Evolutionary conservation across 2,888 invertebrate genomes (phyloP), one percentile per base, ranked within the genome.

Genomic region (Sceliomorpha sp.): DNA sequence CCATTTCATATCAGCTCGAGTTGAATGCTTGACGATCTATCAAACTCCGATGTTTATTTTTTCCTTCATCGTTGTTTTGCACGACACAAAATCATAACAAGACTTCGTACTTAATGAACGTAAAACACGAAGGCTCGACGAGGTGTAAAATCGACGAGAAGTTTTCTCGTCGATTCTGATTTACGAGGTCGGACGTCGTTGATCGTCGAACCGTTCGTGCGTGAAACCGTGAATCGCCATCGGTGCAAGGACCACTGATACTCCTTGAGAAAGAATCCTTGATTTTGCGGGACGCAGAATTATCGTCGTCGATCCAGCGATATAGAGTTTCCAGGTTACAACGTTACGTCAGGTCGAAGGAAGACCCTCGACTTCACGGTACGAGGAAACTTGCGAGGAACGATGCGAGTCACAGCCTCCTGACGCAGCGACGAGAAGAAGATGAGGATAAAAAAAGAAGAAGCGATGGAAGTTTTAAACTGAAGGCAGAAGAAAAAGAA

Each of bases 271-370:
- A 31, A 40, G 17, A 45, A 29, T 29, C 17, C 1, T n/a, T 13
- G 17, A 45, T 44, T 44, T 14, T 17, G n/a, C 31, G 12, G 20
- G 20, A 20, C 20, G 20, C 14, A 45, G 59, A 59, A 60, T 59
- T 60, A 66, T 66, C 68, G 59, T 34, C 45, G 31, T 10, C 37
- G 44, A 58, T 32, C 12, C 12, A n/a, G n/a, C 37, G 66, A 50
- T 55, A 55, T 58, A 51, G 67, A 34, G 34, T 56, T 50, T 60
- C 55, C 51, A 47, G 56, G 60, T 50, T 69, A 51, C 53, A 59
- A 51, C 51, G 42, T 59, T 40, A 29, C 27, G 8, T 29, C 27
- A 29, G 20, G 14, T 13, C 29, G 42, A 39, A 64, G 44, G 56
- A 47, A 50, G 45, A 26, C 17, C 15, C 42, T 15, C 27, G 26